A percentile compares a stretch with the other conserved stretches of the same genome.
Conservation (phyloP, 2,113 vertebrate species). For the Oceanites oceanicus region DNA sequence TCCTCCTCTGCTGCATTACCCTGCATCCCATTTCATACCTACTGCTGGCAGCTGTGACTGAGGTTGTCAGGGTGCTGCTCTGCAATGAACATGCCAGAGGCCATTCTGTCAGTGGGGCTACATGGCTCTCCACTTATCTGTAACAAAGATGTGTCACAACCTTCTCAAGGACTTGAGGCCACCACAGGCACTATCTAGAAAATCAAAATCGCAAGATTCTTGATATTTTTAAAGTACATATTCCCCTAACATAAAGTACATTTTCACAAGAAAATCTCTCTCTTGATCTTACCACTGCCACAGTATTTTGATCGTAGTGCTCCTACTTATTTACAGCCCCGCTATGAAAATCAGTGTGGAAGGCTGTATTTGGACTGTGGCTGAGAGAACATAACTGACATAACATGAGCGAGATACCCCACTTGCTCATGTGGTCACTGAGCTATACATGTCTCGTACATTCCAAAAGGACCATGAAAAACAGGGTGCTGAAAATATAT, state of each 20-base stretch:
- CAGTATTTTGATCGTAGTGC: background rate
- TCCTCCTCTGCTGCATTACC: background rate
- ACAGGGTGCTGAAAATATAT: constrained; percentile 39
- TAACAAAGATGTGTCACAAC: background rate
- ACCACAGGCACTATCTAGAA: background rate
- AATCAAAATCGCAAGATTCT: background rate
- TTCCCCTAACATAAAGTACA: background rate
- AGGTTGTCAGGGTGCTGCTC: background rate
- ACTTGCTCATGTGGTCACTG: background rate
- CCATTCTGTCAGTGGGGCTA: background rate
- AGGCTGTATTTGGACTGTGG: background rate
- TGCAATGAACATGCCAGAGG: background rate
- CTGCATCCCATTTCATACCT: background rate
- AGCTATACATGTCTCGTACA: background rate
- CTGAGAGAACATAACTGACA: background rate
- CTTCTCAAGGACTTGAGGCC: background rate
- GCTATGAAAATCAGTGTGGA: background rate
- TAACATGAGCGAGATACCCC: no score
- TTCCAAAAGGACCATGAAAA: constrained; percentile 35
- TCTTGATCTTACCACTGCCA: background rate
- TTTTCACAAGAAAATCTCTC: background rate
- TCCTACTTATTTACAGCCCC: background rate
- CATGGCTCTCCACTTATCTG: background rate
- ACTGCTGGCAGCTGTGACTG: background rate
- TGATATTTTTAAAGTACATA: background rate